phyloP scores from a whole-genome alignment of 2,797 vertebrate genomes.

The Fratercula arctica region DNA sequence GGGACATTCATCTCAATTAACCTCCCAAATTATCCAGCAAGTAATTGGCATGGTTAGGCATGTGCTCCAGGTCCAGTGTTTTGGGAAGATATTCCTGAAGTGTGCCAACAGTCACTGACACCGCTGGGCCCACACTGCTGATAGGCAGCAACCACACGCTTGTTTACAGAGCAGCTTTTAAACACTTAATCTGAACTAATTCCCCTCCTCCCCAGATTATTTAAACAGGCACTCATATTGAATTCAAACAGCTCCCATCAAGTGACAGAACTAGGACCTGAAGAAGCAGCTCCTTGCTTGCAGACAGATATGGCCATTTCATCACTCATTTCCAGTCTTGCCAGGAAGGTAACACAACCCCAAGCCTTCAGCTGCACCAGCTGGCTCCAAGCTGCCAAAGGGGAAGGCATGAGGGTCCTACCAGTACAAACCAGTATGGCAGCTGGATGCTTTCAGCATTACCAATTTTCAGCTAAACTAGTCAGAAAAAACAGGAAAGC shows the following conservation, averaged over 20 bases:
- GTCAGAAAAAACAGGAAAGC: not conserved
- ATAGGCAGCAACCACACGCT: not conserved
- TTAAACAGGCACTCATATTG: not conserved
- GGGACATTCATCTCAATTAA: not conserved
- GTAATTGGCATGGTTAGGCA: not conserved
- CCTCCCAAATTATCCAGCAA: not conserved
- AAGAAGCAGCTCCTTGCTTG: not conserved
- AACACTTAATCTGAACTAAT: not conserved
- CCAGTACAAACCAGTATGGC: not conserved
- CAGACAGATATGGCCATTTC: not conserved
- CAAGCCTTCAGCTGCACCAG: not conserved
- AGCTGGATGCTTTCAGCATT: not conserved
- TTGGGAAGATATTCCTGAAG: not conserved
- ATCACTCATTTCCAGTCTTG: not conserved
- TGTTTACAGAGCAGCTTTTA: not conserved
- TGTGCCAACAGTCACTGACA: not conserved
- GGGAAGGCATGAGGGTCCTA: not conserved
- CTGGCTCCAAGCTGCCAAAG: not conserved
- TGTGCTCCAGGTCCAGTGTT: accelerated
- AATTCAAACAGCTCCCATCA: not conserved
- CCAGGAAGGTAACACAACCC: not conserved
- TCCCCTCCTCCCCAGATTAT: not conserved
- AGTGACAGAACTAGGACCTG: not conserved
- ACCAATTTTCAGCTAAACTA: not conserved
- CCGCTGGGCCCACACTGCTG: not conserved